phyloP scores from a whole-genome alignment of 2,113 vertebrate genomes.

The Cinclus cinclus region DNA sequence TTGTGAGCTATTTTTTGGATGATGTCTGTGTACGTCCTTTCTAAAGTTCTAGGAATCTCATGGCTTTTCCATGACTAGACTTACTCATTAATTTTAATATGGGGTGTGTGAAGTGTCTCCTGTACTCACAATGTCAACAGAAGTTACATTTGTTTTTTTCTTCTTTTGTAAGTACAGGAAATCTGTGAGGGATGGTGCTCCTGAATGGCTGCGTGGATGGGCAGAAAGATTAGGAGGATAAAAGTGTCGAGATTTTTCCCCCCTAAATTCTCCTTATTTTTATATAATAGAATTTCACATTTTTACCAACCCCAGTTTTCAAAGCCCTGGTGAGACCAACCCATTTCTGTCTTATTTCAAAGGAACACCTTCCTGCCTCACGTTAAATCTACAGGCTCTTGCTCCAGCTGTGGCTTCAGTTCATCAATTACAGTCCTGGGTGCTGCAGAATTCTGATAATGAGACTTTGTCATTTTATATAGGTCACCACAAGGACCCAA shows the following conservation, averaged over 20 bases:
- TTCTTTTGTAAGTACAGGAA: neutral
- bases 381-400: neutral
- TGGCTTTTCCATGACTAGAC: neutral
- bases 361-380: neutral
- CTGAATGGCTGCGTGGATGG: neutral
- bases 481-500: slow-evolving; percentile 37
- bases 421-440: slow-evolving; percentile 1
- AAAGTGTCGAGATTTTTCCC: neutral
- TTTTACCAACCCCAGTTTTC: slow-evolving; percentile 1
- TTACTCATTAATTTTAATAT: neutral
- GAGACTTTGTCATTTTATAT: slow-evolving; percentile 28
- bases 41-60: neutral
- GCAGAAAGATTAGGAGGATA: neutral
- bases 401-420: slow-evolving; percentile 26
- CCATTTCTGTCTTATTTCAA: neutral
- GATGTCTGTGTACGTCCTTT: neutral
- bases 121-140: neutral
- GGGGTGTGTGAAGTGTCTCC: neutral
- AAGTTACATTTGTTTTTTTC: neutral
- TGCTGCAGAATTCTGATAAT: slow-evolving; percentile 43
- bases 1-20: neutral
- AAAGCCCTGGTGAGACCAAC: neutral
- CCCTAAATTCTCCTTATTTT: neutral
- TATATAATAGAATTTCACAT: neutral
- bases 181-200: neutral